phyloP scores from a whole-genome alignment of 2,888 invertebrate genomes.

The Leptinotarsa tumamoca region DNA sequence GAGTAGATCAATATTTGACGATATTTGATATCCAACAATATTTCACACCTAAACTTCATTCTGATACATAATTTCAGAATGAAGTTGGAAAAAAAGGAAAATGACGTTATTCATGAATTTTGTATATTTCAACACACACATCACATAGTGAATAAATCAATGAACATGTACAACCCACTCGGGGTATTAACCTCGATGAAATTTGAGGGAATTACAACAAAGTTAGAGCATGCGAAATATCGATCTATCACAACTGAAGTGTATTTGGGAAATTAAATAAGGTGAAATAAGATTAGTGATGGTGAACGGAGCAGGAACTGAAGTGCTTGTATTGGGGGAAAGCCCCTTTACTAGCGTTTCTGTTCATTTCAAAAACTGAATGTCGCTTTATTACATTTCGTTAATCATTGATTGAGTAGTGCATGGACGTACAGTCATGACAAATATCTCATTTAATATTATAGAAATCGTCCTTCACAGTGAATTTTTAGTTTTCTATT shows the following conservation, averaged over 20 bases:
- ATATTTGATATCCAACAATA: no score
- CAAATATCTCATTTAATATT: no score
- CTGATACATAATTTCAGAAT: no score
- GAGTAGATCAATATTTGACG: no score
- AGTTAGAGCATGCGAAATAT: neutral
- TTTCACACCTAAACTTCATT: no score
- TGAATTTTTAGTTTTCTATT: no score
- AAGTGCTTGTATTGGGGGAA: neutral
- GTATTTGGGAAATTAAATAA: neutral
- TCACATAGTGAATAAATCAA: neutral
- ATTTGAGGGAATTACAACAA: neutral
- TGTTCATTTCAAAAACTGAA: neutral
- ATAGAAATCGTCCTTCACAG: no score
- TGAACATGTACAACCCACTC: neutral
- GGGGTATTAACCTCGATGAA: neutral
- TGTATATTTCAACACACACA: neutral
- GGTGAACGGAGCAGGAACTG: neutral
- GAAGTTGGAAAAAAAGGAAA: no score
- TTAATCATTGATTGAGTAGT: neutral
- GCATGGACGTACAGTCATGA: neutral
- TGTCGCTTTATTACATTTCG: no score
- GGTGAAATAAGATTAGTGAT: constrained; percentile 5
- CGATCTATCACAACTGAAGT: neutral
- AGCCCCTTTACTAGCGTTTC: neutral
- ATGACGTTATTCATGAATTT: neutral